Evolutionary conservation across 2,113 vertebrate species (phyloP).

Genomic region (Brevimyrus niger): DNA sequence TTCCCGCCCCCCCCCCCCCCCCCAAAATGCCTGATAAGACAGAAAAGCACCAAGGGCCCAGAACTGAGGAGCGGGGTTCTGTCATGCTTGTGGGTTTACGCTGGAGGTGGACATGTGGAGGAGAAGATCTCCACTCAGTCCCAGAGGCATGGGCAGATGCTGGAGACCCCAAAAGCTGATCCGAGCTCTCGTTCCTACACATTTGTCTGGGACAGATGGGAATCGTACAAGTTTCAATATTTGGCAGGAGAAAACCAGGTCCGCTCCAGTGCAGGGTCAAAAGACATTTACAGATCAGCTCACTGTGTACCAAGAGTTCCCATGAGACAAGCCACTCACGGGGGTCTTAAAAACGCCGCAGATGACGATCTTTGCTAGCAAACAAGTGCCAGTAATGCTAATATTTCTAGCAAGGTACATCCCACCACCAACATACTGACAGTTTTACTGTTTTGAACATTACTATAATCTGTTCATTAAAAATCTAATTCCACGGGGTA

Average conservation of each 20-base stretch:
- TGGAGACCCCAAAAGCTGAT: background rate
- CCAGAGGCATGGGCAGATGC: background rate
- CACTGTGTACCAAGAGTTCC: background rate
- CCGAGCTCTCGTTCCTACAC: background rate
- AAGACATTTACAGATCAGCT: background rate
- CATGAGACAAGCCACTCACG: background rate
- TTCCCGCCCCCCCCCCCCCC: too few species aligned
- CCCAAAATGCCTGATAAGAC: background rate
- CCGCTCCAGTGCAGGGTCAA: background rate
- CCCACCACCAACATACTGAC: background rate
- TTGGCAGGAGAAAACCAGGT: background rate
- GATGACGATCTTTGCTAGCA: background rate
- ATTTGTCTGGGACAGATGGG: background rate
- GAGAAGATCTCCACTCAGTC: background rate
- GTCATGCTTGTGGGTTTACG: background rate
- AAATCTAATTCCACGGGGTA: background rate
- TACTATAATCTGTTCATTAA: background rate
- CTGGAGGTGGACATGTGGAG: background rate
- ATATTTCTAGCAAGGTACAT: background rate
- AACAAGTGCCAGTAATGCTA: background rate
- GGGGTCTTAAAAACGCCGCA: background rate
- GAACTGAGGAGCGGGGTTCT: background rate
- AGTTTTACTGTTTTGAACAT: background rate
- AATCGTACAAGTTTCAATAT: background rate
- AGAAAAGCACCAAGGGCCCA: background rate